A percentile compares a stretch with the other conserved stretches of the same genome.
These are phyloP conservation scores for Macrotrachela quadricornifera DNA, from an alignment of 1,140 invertebrate species.

Conservation along the genomic window DNA sequence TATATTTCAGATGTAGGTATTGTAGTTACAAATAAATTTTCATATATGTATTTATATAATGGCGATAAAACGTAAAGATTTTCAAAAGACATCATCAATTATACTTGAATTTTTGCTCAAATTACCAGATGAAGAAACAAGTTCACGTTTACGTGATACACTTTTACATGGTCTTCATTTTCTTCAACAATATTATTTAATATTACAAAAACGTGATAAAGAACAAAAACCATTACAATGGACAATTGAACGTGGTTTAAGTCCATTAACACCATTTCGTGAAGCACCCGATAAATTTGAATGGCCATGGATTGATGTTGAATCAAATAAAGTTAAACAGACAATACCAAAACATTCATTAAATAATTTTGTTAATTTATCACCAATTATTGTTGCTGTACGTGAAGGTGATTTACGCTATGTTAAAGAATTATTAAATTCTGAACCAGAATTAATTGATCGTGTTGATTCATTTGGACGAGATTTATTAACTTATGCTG, in stretches of 20 bases:
- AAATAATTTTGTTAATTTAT: slow-evolving; percentile 17
- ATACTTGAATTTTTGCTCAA: slow-evolving; percentile 31
- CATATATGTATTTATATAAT: too few relatives aligned
- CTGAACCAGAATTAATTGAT: slow-evolving; percentile 18
- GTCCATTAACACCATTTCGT: slow-evolving; percentile 28
- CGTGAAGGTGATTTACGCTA: slow-evolving; percentile 19
- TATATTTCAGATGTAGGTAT: too few relatives aligned
- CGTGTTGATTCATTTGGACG: slow-evolving; percentile 23
- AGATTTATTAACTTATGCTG: slow-evolving; percentile 23
- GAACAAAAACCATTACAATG: neutral
- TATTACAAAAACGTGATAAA: slow-evolving; percentile 15
- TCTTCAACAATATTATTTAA: slow-evolving; percentile 28
- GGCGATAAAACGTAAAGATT: slow-evolving; percentile 15
- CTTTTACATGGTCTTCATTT: slow-evolving; percentile 27
- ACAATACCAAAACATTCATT: slow-evolving; percentile 17
- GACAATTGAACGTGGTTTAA: slow-evolving; percentile 16
- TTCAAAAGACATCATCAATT: slow-evolving; percentile 29
- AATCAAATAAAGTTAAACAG: slow-evolving; percentile 16
- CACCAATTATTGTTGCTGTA: slow-evolving; percentile 19
- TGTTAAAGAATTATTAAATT: slow-evolving; percentile 10
- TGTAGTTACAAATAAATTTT: too few relatives aligned
- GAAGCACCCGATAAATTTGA: slow-evolving; percentile 27
- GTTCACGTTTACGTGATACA: slow-evolving; percentile 27
- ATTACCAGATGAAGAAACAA: slow-evolving; percentile 25
- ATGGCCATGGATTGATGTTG: slow-evolving; percentile 27